These are phyloP conservation scores for Xenops minutus DNA, from an alignment of 2,797 vertebrate species.

Conservation along the genomic window DNA sequence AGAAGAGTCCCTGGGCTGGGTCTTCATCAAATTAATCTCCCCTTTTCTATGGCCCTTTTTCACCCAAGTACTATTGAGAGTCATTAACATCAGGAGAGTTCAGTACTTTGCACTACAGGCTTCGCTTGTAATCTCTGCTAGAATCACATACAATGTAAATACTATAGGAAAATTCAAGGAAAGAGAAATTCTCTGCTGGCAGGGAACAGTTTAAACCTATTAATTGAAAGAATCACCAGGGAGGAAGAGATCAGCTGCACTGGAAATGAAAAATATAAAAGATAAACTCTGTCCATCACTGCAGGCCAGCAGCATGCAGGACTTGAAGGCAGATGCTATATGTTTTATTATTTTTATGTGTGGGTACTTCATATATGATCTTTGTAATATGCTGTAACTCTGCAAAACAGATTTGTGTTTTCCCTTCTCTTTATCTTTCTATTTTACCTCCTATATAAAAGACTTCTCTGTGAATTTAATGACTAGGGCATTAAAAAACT, in stretches of 20 bases:
- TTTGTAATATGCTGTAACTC: not conserved
- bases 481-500: not conserved
- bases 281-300: not conserved
- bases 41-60: not conserved
- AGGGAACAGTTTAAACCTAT: not conserved
- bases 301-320: not conserved
- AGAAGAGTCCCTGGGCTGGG: not conserved
- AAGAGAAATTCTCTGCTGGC: not conserved
- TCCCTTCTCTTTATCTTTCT: not conserved
- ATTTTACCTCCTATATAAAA: not conserved
- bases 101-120: not conserved
- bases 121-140: not conserved
- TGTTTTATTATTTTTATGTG: not conserved
- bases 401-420: not conserved
- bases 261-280: slow-evolving; percentile 24
- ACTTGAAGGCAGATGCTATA: not conserved
- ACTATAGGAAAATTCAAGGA: not conserved
- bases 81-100: not conserved
- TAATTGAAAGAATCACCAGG: not conserved
- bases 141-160: not conserved
- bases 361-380: not conserved
- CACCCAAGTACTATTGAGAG: not conserved
- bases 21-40: not conserved
- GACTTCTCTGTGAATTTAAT: not conserved
- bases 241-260: not conserved